Base-by-base conservation (phyloP, 2,888 invertebrate genomes). In the Saturnia pavonia region DNA sequence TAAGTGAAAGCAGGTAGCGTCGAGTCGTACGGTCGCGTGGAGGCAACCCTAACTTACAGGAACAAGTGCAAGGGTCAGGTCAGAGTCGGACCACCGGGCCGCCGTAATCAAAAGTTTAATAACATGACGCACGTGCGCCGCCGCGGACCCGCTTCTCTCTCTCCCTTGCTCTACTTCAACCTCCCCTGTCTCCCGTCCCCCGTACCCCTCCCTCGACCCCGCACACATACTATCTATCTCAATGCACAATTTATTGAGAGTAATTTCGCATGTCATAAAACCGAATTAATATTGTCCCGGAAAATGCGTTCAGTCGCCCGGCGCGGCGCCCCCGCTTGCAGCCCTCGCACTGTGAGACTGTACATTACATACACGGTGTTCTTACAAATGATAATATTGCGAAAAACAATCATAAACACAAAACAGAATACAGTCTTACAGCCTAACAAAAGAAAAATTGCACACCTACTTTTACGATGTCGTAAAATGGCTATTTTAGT, bases 221-320 rank as follows among this genome's bases (percentile, higher is more conserved):
- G 76, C 73, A 78, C 70, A 67, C 73, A 71, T 70, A 77, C 77
- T 80, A 82, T 83, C 77, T 80, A 82, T 83, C 85, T 83, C 86
- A 80, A 88, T 88, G 88, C 85, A 88, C 91, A 88, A 90, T 90
- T 90, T 91, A 91, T 92, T 88, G 89, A 86, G 88, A 90, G 90
- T 85, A 92, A 92, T 93, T 92, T 92, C 88, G 91, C 91, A 92
- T 92, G 92, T 93, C 93, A 93, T 93, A 92, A 92, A 93, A 87
- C 88, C 88, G 84, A 90, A 93, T 92, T 89, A 92, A 91, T 91
- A 88, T 83, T 81, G 86, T 84, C 80, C 77, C 77, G 78, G 71
- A 73, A 71, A 69, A 63, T 60, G 65, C 60, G 63, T 43, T 19
- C 43, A n/a, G 67, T 25, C 11, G 22, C 60, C 3, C 34, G 34